These are phyloP conservation scores for Malaclemys terrapin DNA, from an alignment of 2,113 vertebrate species.

Conservation along the genomic window DNA sequence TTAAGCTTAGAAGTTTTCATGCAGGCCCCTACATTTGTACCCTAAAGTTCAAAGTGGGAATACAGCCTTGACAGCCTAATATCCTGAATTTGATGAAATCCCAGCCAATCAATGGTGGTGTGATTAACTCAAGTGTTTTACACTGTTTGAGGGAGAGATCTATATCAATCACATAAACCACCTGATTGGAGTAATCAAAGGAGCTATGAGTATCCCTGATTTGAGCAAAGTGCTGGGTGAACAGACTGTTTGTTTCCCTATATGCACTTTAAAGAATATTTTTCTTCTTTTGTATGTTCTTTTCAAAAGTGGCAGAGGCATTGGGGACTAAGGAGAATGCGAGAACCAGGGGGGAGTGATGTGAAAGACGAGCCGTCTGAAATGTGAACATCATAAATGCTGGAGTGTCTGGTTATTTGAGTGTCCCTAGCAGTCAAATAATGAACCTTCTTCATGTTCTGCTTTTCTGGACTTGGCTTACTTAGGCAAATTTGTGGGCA, in stretches of 20 bases:
- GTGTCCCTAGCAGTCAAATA: constrained; percentile 78
- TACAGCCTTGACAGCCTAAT: not conserved
- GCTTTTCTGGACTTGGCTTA: constrained; percentile 79
- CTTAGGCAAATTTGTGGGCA: constrained; percentile 82
- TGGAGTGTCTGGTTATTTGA: constrained; percentile 80
- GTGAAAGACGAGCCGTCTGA: constrained; percentile 74
- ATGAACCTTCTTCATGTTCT: constrained; percentile 82
- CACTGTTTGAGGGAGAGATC: not conserved
- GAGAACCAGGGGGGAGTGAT: constrained; percentile 48
- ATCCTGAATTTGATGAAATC: not conserved
- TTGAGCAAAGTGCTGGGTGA: constrained; percentile 4
- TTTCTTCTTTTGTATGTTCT: constrained; percentile 71
- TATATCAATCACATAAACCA: constrained; percentile 15
- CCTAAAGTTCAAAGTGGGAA: too few relatives aligned
- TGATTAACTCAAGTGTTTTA: not conserved
- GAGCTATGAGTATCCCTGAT: constrained; percentile 25
- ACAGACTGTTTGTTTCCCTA: constrained; percentile 59
- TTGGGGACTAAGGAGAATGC: constrained; percentile 59
- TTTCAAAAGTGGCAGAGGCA: constrained; percentile 69
- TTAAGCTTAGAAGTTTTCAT: too few relatives aligned
- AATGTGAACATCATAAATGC: constrained; percentile 76
- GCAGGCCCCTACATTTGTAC: too few relatives aligned
- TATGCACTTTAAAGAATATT: constrained; percentile 62
- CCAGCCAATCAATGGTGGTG: not conserved
- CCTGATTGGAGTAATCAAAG: constrained; percentile 40